Evolutionary conservation across 2,888 invertebrate genomes (phyloP).

Genomic region (Limenitis camilla): DNA sequence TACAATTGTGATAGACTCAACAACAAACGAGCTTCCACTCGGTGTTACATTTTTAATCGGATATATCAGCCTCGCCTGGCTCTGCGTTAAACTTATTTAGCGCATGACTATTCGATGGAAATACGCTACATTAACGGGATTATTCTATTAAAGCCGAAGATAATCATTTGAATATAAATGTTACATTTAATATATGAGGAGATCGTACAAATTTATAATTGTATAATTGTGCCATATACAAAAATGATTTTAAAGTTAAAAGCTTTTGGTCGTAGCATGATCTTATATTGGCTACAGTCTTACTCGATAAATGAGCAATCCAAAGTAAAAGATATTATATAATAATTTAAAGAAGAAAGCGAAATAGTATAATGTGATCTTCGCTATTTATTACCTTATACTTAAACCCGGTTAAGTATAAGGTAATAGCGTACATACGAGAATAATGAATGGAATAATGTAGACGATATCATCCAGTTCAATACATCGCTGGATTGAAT

Average conservation of each 20-base stretch:
- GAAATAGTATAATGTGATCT: too few relatives aligned
- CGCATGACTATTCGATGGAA: neutral
- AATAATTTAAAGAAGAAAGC: too few relatives aligned
- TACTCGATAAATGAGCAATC: too few relatives aligned
- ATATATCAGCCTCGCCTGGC: slow-evolving; percentile 10
- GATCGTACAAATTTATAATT: neutral
- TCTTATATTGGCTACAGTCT: neutral
- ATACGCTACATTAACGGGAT: neutral
- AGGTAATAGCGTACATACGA: too few relatives aligned
- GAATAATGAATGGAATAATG: neutral
- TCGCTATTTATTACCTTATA: too few relatives aligned
- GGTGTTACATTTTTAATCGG: slow-evolving; percentile 19
- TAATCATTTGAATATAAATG: too few relatives aligned
- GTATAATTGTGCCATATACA: too few relatives aligned
- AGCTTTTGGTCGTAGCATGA: neutral
- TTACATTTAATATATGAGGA: too few relatives aligned
- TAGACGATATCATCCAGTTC: neutral
- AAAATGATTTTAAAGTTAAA: neutral
- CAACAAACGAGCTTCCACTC: slow-evolving; percentile 9
- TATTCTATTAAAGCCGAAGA: too few relatives aligned
- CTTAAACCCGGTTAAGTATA: too few relatives aligned
- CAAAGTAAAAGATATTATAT: too few relatives aligned
- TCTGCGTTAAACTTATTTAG: slow-evolving; percentile 18
- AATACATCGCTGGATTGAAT: neutral
- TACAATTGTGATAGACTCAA: slow-evolving; percentile 14